Evolutionary conservation across 2,113 vertebrate species (phyloP).

Genomic region (Microtus pennsylvanicus): DNA sequence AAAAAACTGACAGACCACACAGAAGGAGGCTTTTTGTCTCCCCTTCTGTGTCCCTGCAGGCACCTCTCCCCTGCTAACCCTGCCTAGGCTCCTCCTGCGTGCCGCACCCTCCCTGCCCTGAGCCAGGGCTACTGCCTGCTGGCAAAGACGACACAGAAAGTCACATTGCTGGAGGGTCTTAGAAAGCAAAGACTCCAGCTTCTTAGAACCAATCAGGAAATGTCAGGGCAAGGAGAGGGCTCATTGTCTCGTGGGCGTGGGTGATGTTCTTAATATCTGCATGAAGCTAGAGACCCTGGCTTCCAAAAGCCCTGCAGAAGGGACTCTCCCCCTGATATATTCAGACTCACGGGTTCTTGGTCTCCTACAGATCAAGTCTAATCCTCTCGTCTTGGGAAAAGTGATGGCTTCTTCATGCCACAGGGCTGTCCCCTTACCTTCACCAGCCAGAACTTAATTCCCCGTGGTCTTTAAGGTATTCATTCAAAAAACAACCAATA

Average conservation of each 20-base stretch:
- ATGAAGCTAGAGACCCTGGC: background rate
- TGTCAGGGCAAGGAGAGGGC: background rate
- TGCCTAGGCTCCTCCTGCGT: background rate
- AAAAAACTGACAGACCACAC: background rate
- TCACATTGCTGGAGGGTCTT: background rate
- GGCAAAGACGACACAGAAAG: background rate
- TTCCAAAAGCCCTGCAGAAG: background rate
- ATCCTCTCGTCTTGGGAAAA: background rate
- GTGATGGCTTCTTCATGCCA: background rate
- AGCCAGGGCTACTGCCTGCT: background rate
- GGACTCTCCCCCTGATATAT: fast-evolving
- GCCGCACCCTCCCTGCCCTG: background rate
- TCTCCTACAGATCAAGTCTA: background rate
- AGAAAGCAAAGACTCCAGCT: background rate
- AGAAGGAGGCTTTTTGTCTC: background rate
- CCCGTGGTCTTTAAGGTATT: background rate
- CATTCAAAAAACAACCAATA: background rate
- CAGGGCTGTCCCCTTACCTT: background rate
- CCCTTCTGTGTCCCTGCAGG: background rate
- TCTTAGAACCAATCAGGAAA: background rate
- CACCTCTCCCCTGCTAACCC: background rate
- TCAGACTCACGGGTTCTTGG: fast-evolving
- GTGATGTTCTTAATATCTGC: background rate
- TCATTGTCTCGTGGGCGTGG: background rate
- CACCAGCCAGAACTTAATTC: background rate